These are phyloP conservation scores for Drusus annulatus DNA, from an alignment of 1,140 invertebrate genomes.

Conservation along the genomic window DNA sequence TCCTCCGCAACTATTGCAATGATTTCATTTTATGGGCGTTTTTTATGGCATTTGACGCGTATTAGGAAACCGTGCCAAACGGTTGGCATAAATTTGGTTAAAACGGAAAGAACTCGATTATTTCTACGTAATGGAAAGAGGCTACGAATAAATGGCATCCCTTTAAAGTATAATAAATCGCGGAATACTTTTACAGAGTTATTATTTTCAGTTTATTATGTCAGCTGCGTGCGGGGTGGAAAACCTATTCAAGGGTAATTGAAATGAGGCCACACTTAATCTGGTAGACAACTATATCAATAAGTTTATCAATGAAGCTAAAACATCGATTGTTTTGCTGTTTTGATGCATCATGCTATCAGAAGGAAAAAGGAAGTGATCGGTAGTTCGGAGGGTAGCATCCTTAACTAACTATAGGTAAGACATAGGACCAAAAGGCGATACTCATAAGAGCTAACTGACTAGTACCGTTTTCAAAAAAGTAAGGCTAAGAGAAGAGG, in stretches of 20 bases:
- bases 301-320: background rate
- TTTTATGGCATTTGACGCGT: background rate
- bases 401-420: too few species aligned
- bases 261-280: background rate
- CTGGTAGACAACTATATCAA: background rate
- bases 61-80: background rate
- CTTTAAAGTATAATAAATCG: background rate
- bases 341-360: too few species aligned
- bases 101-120: constrained; percentile 19
- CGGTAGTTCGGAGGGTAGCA: too few species aligned
- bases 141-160: constrained; percentile 7
- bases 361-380: too few species aligned
- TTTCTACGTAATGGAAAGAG: constrained; percentile 11
- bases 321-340: too few species aligned
- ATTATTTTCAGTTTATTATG: constrained; percentile 3
- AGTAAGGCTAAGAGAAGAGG: too few species aligned
- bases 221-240: background rate
- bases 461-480: too few species aligned
- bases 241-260: background rate
- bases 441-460: too few species aligned
- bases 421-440: too few species aligned
- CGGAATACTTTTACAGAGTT: background rate
- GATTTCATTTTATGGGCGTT: too few species aligned
- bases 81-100: constrained; percentile 10
- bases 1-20: too few species aligned